A percentile compares a stretch with the other conserved stretches of the same genome.
Conservation (phyloP, 2,888 invertebrate species). For the Parapristionchus giblindavisi region DNA sequence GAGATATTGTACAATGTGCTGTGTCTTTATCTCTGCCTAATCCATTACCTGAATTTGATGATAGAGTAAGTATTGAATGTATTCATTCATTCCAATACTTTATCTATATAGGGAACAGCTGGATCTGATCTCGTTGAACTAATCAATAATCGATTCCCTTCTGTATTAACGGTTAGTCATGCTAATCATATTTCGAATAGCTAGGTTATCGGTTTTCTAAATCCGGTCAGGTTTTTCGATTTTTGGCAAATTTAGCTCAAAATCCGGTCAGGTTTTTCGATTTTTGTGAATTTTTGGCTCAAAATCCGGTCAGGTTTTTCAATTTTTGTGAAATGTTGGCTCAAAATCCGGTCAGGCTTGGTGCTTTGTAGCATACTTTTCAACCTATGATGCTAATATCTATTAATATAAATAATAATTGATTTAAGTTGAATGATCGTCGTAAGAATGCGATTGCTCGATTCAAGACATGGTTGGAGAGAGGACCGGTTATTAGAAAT, state of each 20-base stretch:
- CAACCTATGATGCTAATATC: neutral
- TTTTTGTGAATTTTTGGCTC: too few species aligned
- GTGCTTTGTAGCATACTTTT: too few species aligned
- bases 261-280: too few species aligned
- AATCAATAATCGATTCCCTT: conserved; percentile 33
- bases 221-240: too few species aligned
- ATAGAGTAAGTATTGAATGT: conserved; percentile 23
- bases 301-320: too few species aligned
- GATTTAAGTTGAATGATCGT: neutral
- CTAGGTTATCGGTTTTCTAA: too few species aligned
- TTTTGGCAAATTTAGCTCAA: too few species aligned
- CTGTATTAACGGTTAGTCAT: neutral
- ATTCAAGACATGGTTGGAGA: conserved; percentile 17
- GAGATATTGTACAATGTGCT: neutral
- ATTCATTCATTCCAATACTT: neutral
- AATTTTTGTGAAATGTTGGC: too few species aligned
- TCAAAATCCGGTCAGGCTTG: too few species aligned
- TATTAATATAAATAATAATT: neutral
- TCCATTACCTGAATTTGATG: conserved; percentile 24
- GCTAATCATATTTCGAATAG: neutral
- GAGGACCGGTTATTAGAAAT: conserved; percentile 5
- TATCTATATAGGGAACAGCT: neutral
- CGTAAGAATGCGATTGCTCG: neutral
- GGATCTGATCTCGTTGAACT: conserved; percentile 30
- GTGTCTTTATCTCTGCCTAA: conserved; percentile 14